Percentiles rank a stretch among this genome's conserved stretches.
phyloP scores from a whole-genome alignment of 2,113 vertebrate species.

The Fregetta grallaria region DNA sequence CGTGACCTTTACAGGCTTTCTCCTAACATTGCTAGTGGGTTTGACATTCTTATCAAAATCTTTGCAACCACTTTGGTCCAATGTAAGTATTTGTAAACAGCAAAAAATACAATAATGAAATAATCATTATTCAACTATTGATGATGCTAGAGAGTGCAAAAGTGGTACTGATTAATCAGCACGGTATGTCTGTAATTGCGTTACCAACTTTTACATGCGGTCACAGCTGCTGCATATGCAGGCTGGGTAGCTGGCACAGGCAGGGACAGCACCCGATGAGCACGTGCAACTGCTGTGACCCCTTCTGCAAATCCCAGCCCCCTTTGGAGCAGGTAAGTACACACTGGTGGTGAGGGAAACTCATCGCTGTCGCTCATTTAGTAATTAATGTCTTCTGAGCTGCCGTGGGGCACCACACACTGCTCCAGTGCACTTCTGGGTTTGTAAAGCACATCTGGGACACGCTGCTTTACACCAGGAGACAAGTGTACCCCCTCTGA shows the following conservation, averaged over 20 bases:
- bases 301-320: background rate
- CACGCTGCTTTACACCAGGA: background rate
- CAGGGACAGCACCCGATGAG: background rate
- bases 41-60: background rate
- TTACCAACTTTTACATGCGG: background rate
- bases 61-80: background rate
- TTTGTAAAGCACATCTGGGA: background rate
- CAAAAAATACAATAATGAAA: background rate
- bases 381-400: background rate
- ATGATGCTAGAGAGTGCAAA: background rate
- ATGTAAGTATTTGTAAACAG: background rate
- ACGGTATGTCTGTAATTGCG: fast-evolving
- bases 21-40: background rate
- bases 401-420: background rate
- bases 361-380: background rate
- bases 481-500: background rate
- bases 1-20: background rate
- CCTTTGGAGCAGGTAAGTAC: background rate
- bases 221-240: background rate
- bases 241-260: background rate
- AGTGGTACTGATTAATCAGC: background rate
- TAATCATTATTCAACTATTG: background rate
- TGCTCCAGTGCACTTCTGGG: background rate
- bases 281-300: background rate
- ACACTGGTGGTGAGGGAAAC: background rate